Evolutionary conservation across 1,140 invertebrate species (phyloP), one percentile per base, ranked within the genome.

Genomic region (Aphidius gifuensis): DNA sequence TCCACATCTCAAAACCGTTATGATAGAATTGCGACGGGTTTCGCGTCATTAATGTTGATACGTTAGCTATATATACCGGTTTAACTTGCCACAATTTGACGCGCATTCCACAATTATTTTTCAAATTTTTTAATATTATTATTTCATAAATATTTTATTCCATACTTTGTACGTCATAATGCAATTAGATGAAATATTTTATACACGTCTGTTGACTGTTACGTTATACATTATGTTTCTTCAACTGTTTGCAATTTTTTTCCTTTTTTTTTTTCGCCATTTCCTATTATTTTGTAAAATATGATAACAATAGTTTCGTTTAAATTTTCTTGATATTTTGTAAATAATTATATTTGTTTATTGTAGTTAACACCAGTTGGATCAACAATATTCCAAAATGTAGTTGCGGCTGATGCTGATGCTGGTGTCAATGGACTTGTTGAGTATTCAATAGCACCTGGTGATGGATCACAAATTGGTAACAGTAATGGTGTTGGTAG

Each of bases 381-480:
- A 23, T 89, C 91, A 21, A 94, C 92, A 1, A 88, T 95, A 61
- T 95, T 93, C 76, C 88, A 91, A 65, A 87, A 89, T 60, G 87
- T 96, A n/a, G 84, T 87, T 59, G 93, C 93, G 0, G 81, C 86
- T 46, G 93, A 96, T 76, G 87, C 87, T 9, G 93, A 96, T 75
- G 89, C 91, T 1, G 92, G 92, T 44, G 90, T 92, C 39, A 95
- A 95, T 72, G 90, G 90, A 49, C 83, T 93, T 9, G 86, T 94
- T 0, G 93, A 95, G 71, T 95, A 94, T 73, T 88, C 71, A 80
- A 87, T 81, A 82, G 86, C 75, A 50, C 82, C 82, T 6, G 82
- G 84, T 11, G 82, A 84, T 61, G 81, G 80, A 16, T 76, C 67
- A 32, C 83, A 83, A 61, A 82, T 84, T 64, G 84, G 85, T 21